Conservation (phyloP, 2,113 vertebrate genomes). For the Leucoraja erinaceus region DNA sequence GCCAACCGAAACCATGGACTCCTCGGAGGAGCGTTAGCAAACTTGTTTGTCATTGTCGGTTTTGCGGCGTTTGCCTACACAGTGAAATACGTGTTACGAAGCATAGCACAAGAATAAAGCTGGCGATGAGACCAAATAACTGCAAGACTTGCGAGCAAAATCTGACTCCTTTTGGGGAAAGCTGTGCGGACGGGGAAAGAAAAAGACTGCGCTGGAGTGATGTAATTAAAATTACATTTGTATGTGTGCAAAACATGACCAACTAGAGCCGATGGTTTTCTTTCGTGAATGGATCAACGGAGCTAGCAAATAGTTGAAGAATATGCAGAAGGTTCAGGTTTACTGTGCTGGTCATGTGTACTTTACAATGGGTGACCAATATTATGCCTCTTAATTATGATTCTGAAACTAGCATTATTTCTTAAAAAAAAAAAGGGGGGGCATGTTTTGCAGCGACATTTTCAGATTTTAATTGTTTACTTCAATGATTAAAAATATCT, state of each 20-base stretch:
- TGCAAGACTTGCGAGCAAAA: conserved; percentile 42
- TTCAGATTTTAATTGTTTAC: conserved; percentile 38
- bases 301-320: conserved; percentile 49
- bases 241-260: conserved; percentile 27
- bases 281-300: conserved; percentile 25
- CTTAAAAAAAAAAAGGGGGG: not conserved
- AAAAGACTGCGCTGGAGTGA: conserved; percentile 41
- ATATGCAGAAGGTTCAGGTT: conserved; percentile 42
- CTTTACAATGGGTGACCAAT: conserved; percentile 22
- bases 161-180: conserved; percentile 5
- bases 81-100: conserved; percentile 93
- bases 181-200: conserved; percentile 35
- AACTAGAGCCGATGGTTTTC: conserved; percentile 22
- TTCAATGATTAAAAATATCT: conserved; percentile 31
- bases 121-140: conserved; percentile 45
- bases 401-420: conserved; percentile 17
- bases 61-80: conserved; percentile 97
- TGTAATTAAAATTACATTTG: conserved; percentile 41
- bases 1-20: conserved; percentile 94
- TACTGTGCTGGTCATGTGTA: conserved; percentile 11
- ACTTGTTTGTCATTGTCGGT: conserved; percentile 94
- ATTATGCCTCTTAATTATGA: not conserved
- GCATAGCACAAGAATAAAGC: conserved; percentile 92
- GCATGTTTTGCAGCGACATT: conserved; percentile 22
- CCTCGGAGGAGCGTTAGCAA: conserved; percentile 86